These are phyloP conservation scores for Synergus laeviventris DNA, from an alignment of 2,888 invertebrate species.

Conservation along the genomic window DNA sequence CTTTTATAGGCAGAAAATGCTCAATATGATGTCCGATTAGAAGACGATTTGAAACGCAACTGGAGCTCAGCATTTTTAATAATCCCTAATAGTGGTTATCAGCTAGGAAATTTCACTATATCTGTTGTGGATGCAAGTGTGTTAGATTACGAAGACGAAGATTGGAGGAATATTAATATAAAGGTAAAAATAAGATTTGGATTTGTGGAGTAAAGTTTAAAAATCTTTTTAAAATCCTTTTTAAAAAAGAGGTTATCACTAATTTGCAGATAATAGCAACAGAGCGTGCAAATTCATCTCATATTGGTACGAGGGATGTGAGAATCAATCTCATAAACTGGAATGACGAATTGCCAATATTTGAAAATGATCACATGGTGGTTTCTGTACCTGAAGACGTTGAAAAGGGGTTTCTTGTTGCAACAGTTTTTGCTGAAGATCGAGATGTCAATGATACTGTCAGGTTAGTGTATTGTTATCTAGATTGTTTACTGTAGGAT, in stretches of 20 bases:
- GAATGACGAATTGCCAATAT: slow-evolving; percentile 85
- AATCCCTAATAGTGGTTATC: slow-evolving; percentile 81
- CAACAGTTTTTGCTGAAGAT: slow-evolving; percentile 79
- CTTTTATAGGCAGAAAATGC: slow-evolving; percentile 81
- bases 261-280: slow-evolving; percentile 68
- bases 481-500: not conserved
- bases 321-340: slow-evolving; percentile 80
- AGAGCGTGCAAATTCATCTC: slow-evolving; percentile 65
- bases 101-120: slow-evolving; percentile 79
- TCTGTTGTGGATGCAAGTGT: slow-evolving; percentile 78
- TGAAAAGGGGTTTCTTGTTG: slow-evolving; percentile 76
- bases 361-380: slow-evolving; percentile 73
- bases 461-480: slow-evolving; percentile 75
- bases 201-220: no score
- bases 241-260: not conserved
- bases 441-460: slow-evolving; percentile 81
- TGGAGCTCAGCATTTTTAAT: slow-evolving; percentile 79
- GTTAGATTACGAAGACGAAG: slow-evolving; percentile 80
- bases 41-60: slow-evolving; percentile 54
- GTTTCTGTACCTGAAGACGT: slow-evolving; percentile 79
- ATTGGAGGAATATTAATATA: slow-evolving; percentile 77
- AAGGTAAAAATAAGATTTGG: slow-evolving; percentile 62
- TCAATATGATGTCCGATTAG: slow-evolving; percentile 77
- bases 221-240: not conserved
- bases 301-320: slow-evolving; percentile 75